Percentiles rank a stretch among this genome's conserved stretches.
These are phyloP conservation scores for Ibycter americanus DNA, from an alignment of 2,797 vertebrate genomes.

Conservation along the genomic window DNA sequence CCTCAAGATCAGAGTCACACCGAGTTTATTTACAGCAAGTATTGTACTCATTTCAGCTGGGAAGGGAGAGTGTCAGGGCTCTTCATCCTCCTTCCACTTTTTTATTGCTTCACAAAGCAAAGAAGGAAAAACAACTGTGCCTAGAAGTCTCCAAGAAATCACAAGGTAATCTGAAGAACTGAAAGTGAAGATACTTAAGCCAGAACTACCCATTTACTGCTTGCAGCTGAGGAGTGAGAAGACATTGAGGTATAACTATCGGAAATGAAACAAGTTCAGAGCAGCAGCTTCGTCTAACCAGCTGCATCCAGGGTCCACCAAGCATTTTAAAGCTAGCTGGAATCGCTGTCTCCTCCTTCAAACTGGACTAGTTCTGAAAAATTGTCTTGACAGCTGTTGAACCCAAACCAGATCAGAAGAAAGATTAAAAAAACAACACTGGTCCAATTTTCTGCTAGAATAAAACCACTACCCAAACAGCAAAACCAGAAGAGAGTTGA, in stretches of 20 bases:
- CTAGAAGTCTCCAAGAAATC: neutral
- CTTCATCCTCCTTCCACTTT: neutral
- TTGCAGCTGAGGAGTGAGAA: neutral
- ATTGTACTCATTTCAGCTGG: neutral
- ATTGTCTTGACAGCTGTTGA: neutral
- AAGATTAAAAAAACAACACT: neutral
- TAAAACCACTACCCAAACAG: slow-evolving; percentile 6
- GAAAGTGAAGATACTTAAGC: neutral
- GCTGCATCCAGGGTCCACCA: neutral
- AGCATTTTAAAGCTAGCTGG: neutral
- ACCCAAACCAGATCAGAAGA: neutral
- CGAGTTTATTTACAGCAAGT: neutral
- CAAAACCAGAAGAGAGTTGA: slow-evolving; percentile 41
- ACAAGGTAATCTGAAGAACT: neutral
- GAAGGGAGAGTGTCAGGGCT: neutral
- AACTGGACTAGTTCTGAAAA: neutral
- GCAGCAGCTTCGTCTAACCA: neutral
- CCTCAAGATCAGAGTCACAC: neutral
- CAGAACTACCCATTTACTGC: neutral
- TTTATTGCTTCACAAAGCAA: neutral
- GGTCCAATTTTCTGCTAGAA: neutral
- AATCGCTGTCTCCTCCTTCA: neutral
- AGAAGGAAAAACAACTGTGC: neutral
- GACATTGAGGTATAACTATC: fast-evolving
- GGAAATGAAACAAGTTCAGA: neutral